These are phyloP conservation scores for Brachyrhaphis roseni DNA, from an alignment of 2,797 vertebrate genomes.

Conservation along the genomic window DNA sequence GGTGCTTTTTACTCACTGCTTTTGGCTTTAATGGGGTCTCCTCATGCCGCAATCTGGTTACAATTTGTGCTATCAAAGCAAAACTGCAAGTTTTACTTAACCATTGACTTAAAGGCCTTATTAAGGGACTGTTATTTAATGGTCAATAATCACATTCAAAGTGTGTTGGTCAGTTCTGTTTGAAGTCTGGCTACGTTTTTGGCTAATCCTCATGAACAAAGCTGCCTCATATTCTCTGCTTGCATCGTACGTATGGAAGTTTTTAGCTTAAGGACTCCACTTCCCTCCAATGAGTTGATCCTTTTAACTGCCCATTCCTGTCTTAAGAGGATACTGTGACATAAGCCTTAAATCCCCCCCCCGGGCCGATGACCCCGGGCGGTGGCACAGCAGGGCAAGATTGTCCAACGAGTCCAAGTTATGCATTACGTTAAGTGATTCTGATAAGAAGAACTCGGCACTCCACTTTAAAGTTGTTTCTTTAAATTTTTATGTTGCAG, in stretches of 20 bases:
- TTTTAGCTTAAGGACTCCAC: slow-evolving; percentile 65
- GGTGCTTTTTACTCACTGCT: slow-evolving; percentile 52
- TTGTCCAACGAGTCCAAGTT: slow-evolving; percentile 25
- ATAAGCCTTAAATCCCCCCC: slow-evolving; percentile 69
- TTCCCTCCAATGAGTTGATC: slow-evolving; percentile 71
- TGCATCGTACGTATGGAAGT: slow-evolving; percentile 61
- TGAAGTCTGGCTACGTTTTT: slow-evolving; percentile 34
- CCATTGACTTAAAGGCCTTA: slow-evolving; percentile 49
- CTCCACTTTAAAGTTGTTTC: background rate
- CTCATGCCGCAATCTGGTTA: slow-evolving; percentile 40
- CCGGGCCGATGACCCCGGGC: slow-evolving; percentile 34
- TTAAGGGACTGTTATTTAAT: slow-evolving; percentile 57
- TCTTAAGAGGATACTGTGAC: slow-evolving; percentile 75
- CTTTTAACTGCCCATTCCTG: slow-evolving; percentile 72
- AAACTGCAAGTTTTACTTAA: slow-evolving; percentile 41
- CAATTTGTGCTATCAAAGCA: slow-evolving; percentile 43
- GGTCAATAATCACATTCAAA: slow-evolving; percentile 62
- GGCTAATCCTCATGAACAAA: slow-evolving; percentile 55
- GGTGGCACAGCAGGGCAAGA: slow-evolving; percentile 19
- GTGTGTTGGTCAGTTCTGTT: slow-evolving; percentile 37
- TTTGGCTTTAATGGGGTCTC: slow-evolving; percentile 41
- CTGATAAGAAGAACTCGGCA: background rate
- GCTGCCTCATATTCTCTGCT: slow-evolving; percentile 36
- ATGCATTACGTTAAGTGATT: slow-evolving; percentile 11
- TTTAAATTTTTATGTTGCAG: background rate